Conservation (phyloP, 2,113 vertebrate genomes). For the Podarcis muralis region DNA sequence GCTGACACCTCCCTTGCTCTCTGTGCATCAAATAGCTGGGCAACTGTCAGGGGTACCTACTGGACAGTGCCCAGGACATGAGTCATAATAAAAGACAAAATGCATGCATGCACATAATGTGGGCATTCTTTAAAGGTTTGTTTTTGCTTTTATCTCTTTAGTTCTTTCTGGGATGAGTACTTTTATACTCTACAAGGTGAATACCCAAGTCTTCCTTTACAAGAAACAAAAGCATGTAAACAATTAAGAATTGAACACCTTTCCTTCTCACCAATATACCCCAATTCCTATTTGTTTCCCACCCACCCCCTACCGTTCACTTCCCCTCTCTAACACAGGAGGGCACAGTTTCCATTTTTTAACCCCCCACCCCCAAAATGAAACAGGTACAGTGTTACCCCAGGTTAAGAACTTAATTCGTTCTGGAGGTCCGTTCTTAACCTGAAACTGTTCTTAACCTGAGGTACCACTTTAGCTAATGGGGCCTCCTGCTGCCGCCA, state of each 20-base stretch:
- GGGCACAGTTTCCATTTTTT: not conserved
- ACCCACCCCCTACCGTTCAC: not conserved
- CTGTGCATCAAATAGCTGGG: not conserved
- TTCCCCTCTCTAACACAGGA: not conserved
- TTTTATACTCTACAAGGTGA: not conserved
- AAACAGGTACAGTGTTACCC: not conserved
- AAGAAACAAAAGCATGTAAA: not conserved
- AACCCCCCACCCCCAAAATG: not conserved
- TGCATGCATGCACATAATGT: not conserved
- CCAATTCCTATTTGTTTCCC: not conserved
- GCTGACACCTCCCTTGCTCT: not conserved
- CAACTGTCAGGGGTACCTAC: not conserved
- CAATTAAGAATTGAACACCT: not conserved
- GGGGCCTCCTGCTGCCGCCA: no score
- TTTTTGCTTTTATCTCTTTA: not conserved
- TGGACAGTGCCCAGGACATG: not conserved
- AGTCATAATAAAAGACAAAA: not conserved
- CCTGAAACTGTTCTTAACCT: no score
- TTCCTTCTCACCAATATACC: not conserved
- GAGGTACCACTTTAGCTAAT: no score
- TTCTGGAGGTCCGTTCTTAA: no score
- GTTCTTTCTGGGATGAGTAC: not conserved
- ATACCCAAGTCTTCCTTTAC: not conserved
- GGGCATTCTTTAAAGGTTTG: not conserved
- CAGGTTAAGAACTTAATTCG: no score